Conservation (phyloP, 2,113 vertebrate genomes). For the Ifrita kowaldi region DNA sequence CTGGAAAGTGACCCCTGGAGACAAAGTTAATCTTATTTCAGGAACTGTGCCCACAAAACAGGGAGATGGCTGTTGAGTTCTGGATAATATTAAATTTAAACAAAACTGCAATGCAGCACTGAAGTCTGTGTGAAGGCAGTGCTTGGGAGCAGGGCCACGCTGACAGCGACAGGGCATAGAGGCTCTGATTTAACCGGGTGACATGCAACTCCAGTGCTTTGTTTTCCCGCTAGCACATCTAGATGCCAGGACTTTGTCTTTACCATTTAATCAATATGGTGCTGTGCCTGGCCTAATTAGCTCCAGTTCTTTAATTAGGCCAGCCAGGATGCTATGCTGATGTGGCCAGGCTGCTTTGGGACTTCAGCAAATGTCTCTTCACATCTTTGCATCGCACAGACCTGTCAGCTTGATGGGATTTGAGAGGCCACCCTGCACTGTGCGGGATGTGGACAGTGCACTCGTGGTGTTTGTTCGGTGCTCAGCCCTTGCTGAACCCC, state of each 20-base stretch:
- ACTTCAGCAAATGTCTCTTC: not conserved
- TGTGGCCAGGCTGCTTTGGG: not conserved
- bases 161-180: not conserved
- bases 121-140: not conserved
- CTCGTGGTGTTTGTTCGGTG: fast-evolving
- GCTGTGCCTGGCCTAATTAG: not conserved
- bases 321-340: not conserved
- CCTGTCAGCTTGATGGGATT: not conserved
- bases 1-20: constrained; percentile 33
- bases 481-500: not conserved
- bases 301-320: not conserved
- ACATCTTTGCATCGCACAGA: fast-evolving
- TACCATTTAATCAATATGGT: not conserved
- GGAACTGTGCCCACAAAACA: not conserved
- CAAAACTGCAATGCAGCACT: not conserved
- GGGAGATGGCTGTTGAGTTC: not conserved
- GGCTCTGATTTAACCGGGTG: not conserved
- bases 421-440: fast-evolving
- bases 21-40: constrained; percentile 47
- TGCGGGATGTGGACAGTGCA: fast-evolving
- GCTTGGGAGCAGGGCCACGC: not conserved
- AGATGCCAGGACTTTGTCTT: not conserved
- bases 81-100: not conserved
- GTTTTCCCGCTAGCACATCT: not conserved
- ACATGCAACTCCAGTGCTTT: not conserved